Evolutionary conservation across 2,888 invertebrate genomes (phyloP).

Genomic region (Urechis unicinctus): DNA sequence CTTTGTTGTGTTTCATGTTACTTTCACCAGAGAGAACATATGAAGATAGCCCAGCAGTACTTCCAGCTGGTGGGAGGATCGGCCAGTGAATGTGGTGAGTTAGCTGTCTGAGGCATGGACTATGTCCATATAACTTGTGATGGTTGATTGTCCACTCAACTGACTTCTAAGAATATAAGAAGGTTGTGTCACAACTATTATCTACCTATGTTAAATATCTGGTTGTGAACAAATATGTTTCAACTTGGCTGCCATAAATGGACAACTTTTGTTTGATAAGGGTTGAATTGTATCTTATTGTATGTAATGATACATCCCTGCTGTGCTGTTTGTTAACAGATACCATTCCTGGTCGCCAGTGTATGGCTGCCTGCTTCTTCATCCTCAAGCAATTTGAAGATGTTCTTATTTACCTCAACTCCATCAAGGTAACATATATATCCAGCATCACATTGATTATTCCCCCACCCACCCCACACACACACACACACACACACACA

Average conservation of each 20-base stretch:
- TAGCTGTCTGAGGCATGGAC: not conserved
- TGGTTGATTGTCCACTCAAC: no score
- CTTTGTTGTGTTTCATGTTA: not conserved
- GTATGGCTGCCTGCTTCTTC: slow-evolving; percentile 97
- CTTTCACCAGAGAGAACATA: slow-evolving; percentile 72
- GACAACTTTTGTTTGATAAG: no score
- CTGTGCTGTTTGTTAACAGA: slow-evolving; percentile 56
- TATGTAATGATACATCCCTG: no score
- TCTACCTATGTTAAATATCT: no score
- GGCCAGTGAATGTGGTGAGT: slow-evolving; percentile 74
- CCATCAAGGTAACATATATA: slow-evolving; percentile 70
- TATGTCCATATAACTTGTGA: no score
- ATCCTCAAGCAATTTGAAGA: slow-evolving; percentile 91
- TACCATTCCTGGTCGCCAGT: slow-evolving; percentile 86
- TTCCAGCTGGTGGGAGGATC: slow-evolving; percentile 95
- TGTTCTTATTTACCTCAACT: slow-evolving; percentile 90
- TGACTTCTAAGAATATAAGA: no score
- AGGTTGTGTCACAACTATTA: no score
- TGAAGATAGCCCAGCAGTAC: slow-evolving; percentile 92
- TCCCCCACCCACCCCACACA: not conserved
- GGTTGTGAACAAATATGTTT: no score
- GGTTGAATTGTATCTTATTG: no score
- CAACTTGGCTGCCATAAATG: no score
- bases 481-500: no score
- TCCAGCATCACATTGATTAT: not conserved